Conservation (phyloP, 2,113 vertebrate genomes). For the Marmota flaviventris region DNA sequence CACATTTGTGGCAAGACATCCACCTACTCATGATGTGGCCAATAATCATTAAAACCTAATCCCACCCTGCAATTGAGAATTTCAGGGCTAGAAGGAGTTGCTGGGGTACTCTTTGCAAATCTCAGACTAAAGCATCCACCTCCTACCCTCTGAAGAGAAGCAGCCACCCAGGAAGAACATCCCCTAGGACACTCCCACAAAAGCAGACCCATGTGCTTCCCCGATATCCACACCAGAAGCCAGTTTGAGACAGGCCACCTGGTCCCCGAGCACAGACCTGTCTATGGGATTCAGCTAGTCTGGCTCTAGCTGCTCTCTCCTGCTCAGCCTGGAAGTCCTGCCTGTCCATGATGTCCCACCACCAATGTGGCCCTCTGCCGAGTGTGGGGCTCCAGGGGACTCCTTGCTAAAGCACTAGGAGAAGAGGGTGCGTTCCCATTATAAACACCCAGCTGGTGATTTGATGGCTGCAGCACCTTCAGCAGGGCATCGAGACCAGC, state of each 20-base stretch:
- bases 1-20: neutral
- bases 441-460: neutral
- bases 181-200: neutral
- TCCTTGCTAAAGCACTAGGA: neutral
- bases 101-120: neutral
- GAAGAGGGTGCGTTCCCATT: rapidly evolving
- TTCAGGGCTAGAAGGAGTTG: neutral
- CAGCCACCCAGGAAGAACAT: neutral
- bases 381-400: rapidly evolving
- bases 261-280: neutral
- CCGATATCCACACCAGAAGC: neutral
- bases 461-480: neutral
- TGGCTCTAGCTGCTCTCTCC: neutral
- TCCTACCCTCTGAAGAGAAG: neutral
- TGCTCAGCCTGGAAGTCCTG: neutral
- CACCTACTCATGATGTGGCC: slow-evolving; percentile 3
- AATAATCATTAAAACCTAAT: neutral
- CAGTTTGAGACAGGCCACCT: neutral
- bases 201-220: neutral
- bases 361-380: rapidly evolving
- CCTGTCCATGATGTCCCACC: neutral
- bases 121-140: neutral
- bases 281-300: neutral
- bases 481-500: neutral
- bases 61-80: neutral